These are phyloP conservation scores for Cetonia aurata DNA, from an alignment of 2,888 invertebrate genomes.

Conservation along the genomic window DNA sequence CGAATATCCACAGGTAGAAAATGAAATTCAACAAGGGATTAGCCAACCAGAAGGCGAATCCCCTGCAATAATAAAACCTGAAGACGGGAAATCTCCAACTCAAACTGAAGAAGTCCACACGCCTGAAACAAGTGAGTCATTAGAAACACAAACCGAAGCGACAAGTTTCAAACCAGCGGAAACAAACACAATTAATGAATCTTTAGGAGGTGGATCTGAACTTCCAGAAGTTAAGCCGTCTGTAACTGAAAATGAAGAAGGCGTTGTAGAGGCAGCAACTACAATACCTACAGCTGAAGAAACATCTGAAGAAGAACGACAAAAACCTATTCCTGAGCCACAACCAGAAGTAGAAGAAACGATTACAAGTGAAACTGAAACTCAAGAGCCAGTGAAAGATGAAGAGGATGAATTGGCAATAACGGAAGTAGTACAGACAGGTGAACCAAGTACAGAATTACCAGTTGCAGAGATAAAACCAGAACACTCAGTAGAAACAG, in stretches of 20 bases:
- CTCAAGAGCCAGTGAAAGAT: conserved; percentile 13
- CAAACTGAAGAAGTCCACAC: conserved; percentile 19
- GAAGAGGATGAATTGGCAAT: conserved; percentile 2
- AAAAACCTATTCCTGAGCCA: conserved; percentile 25
- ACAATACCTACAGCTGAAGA: conserved; percentile 43
- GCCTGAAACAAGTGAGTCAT: conserved; percentile 49
- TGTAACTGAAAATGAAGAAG: conserved; percentile 47
- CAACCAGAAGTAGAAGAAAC: conserved; percentile 16
- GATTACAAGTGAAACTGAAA: neutral
- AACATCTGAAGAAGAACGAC: conserved; percentile 35
- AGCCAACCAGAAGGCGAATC: neutral
- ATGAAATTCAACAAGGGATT: neutral
- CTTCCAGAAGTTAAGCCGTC: conserved; percentile 42
- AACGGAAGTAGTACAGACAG: conserved; percentile 21
- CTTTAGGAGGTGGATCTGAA: neutral
- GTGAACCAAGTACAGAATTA: conserved; percentile 17
- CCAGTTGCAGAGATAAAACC: conserved; percentile 9
- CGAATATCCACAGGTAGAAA: neutral
- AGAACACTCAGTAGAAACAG: conserved; percentile 16
- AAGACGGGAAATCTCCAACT: neutral
- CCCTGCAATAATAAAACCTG: neutral
- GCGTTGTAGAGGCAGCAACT: conserved; percentile 37
- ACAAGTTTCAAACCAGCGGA: conserved; percentile 26
- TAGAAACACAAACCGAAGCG: neutral
- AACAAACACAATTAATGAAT: neutral